phyloP scores from a whole-genome alignment of 1,140 invertebrate species.

The Pogonomyrmex barbatus region DNA sequence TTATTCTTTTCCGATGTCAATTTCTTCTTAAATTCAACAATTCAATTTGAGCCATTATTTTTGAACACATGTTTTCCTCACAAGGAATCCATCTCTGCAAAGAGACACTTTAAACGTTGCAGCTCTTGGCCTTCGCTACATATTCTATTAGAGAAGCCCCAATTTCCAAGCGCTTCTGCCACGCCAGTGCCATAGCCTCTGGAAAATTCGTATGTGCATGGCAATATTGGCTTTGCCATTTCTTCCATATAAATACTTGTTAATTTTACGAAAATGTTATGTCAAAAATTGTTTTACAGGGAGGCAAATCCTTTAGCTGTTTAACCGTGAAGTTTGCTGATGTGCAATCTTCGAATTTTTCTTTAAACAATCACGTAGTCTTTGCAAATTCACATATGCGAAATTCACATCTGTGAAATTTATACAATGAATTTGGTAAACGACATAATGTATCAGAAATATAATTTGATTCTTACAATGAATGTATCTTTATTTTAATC shows the following conservation, averaged over 20 bases:
- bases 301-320: constrained; percentile 17
- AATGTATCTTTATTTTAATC: constrained; percentile 71
- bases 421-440: constrained; percentile 30
- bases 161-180: constrained; percentile 82
- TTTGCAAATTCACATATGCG: not conserved
- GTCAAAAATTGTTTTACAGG: not conserved
- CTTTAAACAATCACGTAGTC: constrained; percentile 10
- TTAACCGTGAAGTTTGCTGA: constrained; percentile 38
- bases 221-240: constrained; percentile 42
- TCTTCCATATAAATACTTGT: constrained; percentile 15
- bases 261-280: constrained; percentile 42
- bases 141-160: constrained; percentile 81
- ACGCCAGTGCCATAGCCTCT: constrained; percentile 77
- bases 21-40: not conserved
- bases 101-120: constrained; percentile 76
- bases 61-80: constrained; percentile 60
- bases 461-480: constrained; percentile 66
- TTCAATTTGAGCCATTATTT: not conserved
- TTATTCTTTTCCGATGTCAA: not conserved
- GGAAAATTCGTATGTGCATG: constrained; percentile 76
- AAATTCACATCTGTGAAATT: not conserved
- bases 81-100: constrained; percentile 79
- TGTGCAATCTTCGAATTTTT: constrained; percentile 6
- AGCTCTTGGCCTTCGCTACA: constrained; percentile 80
- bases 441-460: constrained; percentile 57